Base-by-base conservation (phyloP, 1,140 invertebrate species). In the Polypedilum vanderplanki region DNA sequence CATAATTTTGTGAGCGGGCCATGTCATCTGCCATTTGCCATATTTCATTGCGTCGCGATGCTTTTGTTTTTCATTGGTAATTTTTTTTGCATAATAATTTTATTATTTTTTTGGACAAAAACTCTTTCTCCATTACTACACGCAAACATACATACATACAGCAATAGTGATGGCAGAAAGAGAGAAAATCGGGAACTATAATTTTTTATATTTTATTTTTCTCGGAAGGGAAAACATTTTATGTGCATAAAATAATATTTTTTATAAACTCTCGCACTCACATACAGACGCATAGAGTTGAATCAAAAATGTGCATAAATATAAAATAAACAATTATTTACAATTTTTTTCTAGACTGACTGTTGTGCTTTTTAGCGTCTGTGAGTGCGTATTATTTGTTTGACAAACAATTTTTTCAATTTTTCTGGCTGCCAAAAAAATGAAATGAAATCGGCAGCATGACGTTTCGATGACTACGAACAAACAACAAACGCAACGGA, bases 311-410 rank as follows among this genome's bases (percentile, higher is more conserved):
- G 46, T 57, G 46, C 46, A 57, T 57, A 57, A 57, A 57, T 57
- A 57, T 57, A 15, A 57, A 57, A 57, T 57, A 57, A 57, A 57
- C 46, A 57, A 57, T 57, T 57, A 57, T 57, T 57, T 57, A 57
- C 46, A n/a, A 12, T 57, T 33, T 57, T 33, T 33, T 33, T 33
- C 24, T 33, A 33, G 24, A 33, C 24, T 33, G 5, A 33, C 2
- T 33, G 24, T 5, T 33, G 1, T 33, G 24, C 24, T 33, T 33
- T 33, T 33, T n/a, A n/a, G n/a, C n/a, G n/a, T n/a, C n/a, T n/a
- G n/a, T n/a, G n/a, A 33, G 24, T 33, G 24, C 24, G 24, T 33
- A 33, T n/a, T n/a, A n/a, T 33, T 33, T 33, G 24, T 33, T 33
- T 33, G 24, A 33, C 24, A 33, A 33, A 33, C 24, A 33, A 33